phyloP scores from a whole-genome alignment of 2,113 vertebrate species.

The Callipepla californica region DNA sequence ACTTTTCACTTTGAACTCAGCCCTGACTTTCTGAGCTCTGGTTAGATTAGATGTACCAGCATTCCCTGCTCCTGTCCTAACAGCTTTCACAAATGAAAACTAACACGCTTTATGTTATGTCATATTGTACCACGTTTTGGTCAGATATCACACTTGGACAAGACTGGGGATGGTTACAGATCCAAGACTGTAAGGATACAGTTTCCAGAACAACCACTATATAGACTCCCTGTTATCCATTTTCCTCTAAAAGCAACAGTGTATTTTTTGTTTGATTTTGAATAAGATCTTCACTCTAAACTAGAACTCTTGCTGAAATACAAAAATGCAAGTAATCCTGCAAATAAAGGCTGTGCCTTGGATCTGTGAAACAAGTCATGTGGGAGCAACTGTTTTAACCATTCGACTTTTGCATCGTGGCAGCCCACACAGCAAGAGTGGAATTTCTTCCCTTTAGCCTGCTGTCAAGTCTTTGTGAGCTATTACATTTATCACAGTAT shows the following conservation, averaged over 20 bases:
- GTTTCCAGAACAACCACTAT: not conserved
- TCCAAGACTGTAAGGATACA: not conserved
- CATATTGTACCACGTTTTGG: not conserved
- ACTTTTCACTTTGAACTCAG: not conserved
- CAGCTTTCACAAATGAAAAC: not conserved
- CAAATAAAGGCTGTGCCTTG: not conserved
- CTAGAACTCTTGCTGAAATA: not conserved
- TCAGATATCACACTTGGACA: not conserved
- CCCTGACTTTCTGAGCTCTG: not conserved
- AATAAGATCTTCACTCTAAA: not conserved
- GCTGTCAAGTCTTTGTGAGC: not conserved
- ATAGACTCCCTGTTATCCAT: not conserved
- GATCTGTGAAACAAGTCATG: not conserved
- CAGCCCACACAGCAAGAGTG: not conserved
- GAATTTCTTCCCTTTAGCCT: not conserved
- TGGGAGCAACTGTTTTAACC: not conserved
- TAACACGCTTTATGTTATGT: not conserved
- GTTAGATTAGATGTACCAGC: not conserved
- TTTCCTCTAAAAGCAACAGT: not conserved
- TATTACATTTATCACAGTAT: not conserved
- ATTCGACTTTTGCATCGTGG: not conserved
- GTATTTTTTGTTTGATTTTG: not conserved
- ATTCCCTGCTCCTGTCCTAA: not conserved
- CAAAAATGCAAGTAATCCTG: not conserved
- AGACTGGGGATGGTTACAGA: not conserved